Conservation (phyloP, 2,113 vertebrate species). For the Gopherus evgoodei region DNA sequence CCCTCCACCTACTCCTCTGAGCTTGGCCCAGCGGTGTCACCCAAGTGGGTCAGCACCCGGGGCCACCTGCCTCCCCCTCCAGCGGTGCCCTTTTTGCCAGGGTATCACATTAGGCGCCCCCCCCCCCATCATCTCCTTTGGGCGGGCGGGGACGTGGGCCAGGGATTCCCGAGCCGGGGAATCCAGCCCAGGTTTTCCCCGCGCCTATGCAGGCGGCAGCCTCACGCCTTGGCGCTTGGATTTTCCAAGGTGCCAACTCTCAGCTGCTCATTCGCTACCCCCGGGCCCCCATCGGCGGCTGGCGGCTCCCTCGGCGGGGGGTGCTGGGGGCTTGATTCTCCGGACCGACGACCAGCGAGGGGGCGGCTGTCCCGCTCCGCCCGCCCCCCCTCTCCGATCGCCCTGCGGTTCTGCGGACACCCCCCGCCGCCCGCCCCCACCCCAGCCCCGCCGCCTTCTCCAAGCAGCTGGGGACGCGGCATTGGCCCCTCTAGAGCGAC, state of each 20-base stretch:
- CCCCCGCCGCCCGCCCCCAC: too few species aligned
- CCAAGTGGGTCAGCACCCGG: too few species aligned
- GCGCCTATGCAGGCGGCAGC: neutral
- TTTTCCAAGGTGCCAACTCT: constrained; percentile 6
- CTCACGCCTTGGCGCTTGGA: neutral
- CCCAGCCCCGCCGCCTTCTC: neutral
- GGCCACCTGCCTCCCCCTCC: too few species aligned
- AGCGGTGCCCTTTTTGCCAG: neutral
- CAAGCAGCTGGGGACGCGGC: neutral
- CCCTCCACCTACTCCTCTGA: neutral
- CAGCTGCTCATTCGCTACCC: neutral
- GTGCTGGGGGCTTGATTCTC: neutral
- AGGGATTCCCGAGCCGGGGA: neutral
- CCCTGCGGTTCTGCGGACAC: neutral
- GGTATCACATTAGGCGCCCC: neutral
- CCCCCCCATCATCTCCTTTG: neutral
- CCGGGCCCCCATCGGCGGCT: neutral
- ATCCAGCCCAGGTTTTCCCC: constrained; percentile 15
- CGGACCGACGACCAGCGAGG: neutral
- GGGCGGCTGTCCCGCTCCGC: neutral
- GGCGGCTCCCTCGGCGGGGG: too few species aligned
- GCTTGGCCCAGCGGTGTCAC: too few species aligned
- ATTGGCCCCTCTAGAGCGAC: neutral
- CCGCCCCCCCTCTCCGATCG: neutral
- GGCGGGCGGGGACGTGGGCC: neutral